Conservation (phyloP, 2,888 invertebrate species). For the Eupithecia tripunctaria region DNA sequence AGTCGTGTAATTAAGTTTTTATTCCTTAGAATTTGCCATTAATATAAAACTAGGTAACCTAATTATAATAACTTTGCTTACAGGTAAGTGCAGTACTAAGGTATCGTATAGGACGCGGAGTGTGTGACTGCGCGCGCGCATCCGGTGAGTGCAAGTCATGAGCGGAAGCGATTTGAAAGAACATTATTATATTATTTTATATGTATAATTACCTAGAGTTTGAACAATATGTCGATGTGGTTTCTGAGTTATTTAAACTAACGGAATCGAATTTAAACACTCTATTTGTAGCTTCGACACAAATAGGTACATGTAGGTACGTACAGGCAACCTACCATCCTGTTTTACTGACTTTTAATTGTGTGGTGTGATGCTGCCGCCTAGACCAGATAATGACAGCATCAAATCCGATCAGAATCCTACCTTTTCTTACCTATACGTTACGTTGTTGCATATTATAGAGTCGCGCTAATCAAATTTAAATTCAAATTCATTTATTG, state of each 20-base stretch:
- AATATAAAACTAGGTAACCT: neutral
- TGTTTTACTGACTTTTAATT: neutral
- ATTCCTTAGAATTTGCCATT: neutral
- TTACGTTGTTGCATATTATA: too few relatives aligned
- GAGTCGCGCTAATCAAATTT: too few relatives aligned
- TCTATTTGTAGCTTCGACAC: neutral
- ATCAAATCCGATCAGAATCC: neutral
- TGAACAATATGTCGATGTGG: too few relatives aligned
- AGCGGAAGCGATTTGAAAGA: slow-evolving; percentile 45
- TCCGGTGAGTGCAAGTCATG: slow-evolving; percentile 47
- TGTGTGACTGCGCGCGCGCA: slow-evolving; percentile 36
- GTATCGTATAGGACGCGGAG: slow-evolving; percentile 21
- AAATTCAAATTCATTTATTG: too few relatives aligned
- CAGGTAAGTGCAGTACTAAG: slow-evolving; percentile 50
- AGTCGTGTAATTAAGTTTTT: neutral
- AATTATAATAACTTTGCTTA: slow-evolving; percentile 33
- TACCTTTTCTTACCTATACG: neutral
- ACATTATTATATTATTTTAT: too few relatives aligned
- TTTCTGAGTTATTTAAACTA: neutral
- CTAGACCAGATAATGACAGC: neutral
- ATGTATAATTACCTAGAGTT: neutral
- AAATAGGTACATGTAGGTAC: neutral
- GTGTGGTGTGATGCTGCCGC: neutral
- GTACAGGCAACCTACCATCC: neutral
- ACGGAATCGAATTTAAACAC: neutral